A percentile compares a stretch with the other conserved stretches of the same genome.
phyloP scores from a whole-genome alignment of 2,797 vertebrate genomes.

The Sebastolobus altivelis region DNA sequence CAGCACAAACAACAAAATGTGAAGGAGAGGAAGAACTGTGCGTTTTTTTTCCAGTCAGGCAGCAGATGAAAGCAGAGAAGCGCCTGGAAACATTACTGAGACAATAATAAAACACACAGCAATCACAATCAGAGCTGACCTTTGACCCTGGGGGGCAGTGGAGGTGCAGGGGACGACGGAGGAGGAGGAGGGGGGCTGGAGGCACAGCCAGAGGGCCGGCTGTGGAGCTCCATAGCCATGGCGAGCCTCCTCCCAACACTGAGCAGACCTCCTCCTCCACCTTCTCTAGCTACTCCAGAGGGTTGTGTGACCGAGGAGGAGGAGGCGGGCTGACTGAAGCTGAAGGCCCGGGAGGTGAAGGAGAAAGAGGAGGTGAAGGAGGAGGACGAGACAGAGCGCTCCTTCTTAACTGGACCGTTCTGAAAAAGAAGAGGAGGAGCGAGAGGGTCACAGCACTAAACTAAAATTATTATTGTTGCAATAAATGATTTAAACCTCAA shows the following conservation, averaged over 20 bases:
- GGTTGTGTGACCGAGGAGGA: slow-evolving; percentile 37
- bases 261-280: slow-evolving; percentile 68
- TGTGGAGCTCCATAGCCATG: slow-evolving; percentile 76
- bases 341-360: slow-evolving; percentile 77
- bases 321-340: slow-evolving; percentile 72
- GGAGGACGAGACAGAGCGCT: slow-evolving; percentile 67
- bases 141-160: slow-evolving; percentile 84
- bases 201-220: slow-evolving; percentile 39
- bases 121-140: slow-evolving; percentile 52
- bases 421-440: slow-evolving; percentile 30
- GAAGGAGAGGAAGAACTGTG: not conserved
- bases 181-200: slow-evolving; percentile 75
- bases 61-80: not conserved
- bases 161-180: slow-evolving; percentile 82
- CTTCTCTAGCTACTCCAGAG: slow-evolving; percentile 24
- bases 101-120: not conserved
- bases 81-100: not conserved
- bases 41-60: not conserved
- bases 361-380: slow-evolving; percentile 79
- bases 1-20: not conserved
- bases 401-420: slow-evolving; percentile 84
- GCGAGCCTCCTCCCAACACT: slow-evolving; percentile 81
- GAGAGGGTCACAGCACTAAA: not conserved
- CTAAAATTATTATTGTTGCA: not conserved
- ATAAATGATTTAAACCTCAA: not conserved